Conservation (phyloP, 2,113 vertebrate genomes). For the Meriones unguiculatus region DNA sequence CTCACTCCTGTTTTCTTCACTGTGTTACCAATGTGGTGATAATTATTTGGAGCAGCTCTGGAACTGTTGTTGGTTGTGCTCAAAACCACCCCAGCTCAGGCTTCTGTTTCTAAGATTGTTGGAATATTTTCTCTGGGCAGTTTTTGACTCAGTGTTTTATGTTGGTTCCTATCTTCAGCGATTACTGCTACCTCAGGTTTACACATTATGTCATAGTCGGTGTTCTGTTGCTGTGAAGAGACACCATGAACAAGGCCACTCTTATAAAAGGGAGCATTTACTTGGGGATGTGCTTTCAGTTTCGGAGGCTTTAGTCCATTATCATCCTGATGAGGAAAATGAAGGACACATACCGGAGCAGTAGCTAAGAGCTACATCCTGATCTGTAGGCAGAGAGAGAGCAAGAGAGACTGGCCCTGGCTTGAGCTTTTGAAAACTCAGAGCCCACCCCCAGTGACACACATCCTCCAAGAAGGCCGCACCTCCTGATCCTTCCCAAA, state of each 20-base stretch:
- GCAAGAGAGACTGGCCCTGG: background rate
- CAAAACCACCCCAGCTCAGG: background rate
- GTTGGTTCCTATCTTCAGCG: constrained; percentile 35
- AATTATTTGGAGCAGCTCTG: background rate
- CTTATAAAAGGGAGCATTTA: background rate
- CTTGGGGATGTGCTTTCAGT: background rate
- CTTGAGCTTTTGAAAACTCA: background rate
- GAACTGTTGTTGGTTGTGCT: background rate
- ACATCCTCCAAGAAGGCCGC: background rate
- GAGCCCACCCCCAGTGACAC: background rate
- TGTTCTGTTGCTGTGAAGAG: background rate
- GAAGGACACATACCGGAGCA: background rate
- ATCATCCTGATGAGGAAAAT: background rate
- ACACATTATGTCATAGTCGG: background rate
- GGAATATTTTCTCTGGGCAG: constrained; percentile 10
- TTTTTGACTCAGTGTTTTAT: background rate
- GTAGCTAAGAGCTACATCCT: background rate
- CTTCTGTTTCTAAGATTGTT: background rate
- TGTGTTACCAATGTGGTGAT: background rate
- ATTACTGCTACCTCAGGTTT: background rate
- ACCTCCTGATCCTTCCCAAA: background rate
- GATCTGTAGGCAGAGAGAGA: background rate
- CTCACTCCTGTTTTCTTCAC: background rate
- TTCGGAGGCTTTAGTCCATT: background rate
- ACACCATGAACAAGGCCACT: background rate